These are phyloP conservation scores for Drosophila takahashii DNA, from an alignment of 1,140 invertebrate species.

Conservation along the genomic window DNA sequence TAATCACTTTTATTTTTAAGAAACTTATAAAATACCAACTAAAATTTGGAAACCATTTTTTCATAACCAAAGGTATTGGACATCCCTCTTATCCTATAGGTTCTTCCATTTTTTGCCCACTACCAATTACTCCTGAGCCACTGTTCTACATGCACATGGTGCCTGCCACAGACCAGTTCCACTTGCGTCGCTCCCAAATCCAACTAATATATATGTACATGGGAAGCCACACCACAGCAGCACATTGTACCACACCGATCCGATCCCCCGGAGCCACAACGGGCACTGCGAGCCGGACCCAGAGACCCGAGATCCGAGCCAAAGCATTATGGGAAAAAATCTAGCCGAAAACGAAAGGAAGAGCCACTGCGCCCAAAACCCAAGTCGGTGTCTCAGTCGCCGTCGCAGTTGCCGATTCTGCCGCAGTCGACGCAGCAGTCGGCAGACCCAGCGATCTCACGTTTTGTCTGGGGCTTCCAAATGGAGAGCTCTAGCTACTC, in stretches of 20 bases:
- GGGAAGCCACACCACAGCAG: constrained; percentile 55
- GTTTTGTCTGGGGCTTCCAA: constrained; percentile 57
- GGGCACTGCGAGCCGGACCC: constrained; percentile 25
- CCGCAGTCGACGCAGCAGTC: constrained; percentile 16
- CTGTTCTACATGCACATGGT: constrained; percentile 56
- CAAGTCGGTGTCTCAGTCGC: constrained; percentile 31
- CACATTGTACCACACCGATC: constrained; percentile 19
- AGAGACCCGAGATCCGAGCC: constrained; percentile 23
- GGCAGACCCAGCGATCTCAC: constrained; percentile 59
- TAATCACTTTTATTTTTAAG: too few relatives aligned
- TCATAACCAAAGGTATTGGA: not conserved
- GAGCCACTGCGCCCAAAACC: constrained; percentile 77
- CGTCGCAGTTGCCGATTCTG: constrained; percentile 29
- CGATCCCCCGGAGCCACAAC: constrained; percentile 22
- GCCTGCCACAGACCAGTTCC: constrained; percentile 77
- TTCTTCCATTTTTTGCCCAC: too few relatives aligned
- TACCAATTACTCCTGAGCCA: not conserved
- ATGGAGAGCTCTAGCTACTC: not conserved
- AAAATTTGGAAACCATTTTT: too few relatives aligned
- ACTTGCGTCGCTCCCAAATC: constrained; percentile 82
- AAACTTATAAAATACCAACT: too few relatives aligned
- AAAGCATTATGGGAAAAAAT: constrained; percentile 79
- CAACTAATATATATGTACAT: constrained; percentile 74
- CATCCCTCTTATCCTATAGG: too few relatives aligned
- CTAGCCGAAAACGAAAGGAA: constrained; percentile 79